Percentiles rank a stretch among this genome's conserved stretches.
phyloP scores from a whole-genome alignment of 2,888 invertebrate genomes.

The Pardosa pseudoannulata region DNA sequence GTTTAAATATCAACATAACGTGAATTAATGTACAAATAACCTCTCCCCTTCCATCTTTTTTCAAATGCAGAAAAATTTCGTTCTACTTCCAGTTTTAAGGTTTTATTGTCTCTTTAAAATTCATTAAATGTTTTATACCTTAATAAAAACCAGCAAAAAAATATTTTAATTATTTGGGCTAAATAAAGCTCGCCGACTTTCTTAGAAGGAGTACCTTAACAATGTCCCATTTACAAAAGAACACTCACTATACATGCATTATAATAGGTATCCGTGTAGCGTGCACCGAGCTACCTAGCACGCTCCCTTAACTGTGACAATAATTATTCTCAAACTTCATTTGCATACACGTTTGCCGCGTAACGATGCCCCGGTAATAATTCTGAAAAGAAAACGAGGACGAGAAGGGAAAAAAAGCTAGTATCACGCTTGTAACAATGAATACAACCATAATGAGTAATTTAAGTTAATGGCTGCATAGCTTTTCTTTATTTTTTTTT shows the following conservation, averaged over 20 bases:
- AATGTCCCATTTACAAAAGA: background rate
- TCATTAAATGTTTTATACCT: too few relatives aligned
- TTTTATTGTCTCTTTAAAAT: too few relatives aligned
- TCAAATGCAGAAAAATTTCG: too few relatives aligned
- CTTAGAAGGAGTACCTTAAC: too few relatives aligned
- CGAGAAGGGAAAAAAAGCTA: conserved; percentile 17
- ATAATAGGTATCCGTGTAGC: background rate
- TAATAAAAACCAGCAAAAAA: too few relatives aligned
- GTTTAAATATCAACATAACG: too few relatives aligned
- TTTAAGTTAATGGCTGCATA: conserved; percentile 67
- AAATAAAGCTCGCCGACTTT: too few relatives aligned
- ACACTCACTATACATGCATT: background rate
- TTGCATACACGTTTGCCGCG: conserved; percentile 57
- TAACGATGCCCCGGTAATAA: background rate
- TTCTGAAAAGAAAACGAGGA: conserved; percentile 1
- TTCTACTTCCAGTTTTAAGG: too few relatives aligned
- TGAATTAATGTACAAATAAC: too few relatives aligned
- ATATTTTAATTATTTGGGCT: too few relatives aligned
- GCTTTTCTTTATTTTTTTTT: background rate
- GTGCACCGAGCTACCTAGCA: background rate
- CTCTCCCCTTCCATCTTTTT: too few relatives aligned
- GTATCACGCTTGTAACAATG: conserved; percentile 61
- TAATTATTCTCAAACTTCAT: conserved; percentile 66
- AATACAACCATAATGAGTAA: conserved; percentile 72
- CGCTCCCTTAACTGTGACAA: conserved; percentile 46